Base-by-base conservation (phyloP, 2,113 vertebrate genomes). In the Stegostoma tigrinum region DNA sequence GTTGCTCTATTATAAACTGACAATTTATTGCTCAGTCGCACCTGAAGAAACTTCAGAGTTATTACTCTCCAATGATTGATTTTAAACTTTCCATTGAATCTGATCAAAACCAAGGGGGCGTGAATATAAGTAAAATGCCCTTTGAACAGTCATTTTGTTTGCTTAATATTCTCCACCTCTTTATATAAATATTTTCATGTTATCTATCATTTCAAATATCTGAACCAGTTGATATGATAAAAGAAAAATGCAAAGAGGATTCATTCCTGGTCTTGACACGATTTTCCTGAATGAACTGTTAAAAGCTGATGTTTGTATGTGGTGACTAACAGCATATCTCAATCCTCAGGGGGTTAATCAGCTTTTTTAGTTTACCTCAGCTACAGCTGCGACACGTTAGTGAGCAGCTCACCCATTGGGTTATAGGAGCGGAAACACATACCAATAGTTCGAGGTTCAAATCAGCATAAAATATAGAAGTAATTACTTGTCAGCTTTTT, bases 401-500 rank as follows among this genome's bases (percentile, higher is more conserved):
- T 52, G 45, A 23, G 27, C 68, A 95, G 4, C 45, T 72, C 24
- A 52, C 67, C 68, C 67, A 72, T 45, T 95, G 94, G 94, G 68
- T 72, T 27, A 48, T 14, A 72, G 34, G 67, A 45, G 94, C 68
- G 68, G 94, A 72, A 95, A 95, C 67, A 52, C 27, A 72, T 75
- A 75, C 52, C 94, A 34, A 34, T 72, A 70, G 67, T 95, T 95
- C 24, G 68, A 95, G 94, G 68, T 95, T 75, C 94, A 70, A 95
- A 95, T 72, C 68, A 34, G 45, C 38, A 24, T 75, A 72, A 95
- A 95, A 95, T 75, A 72, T 72, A 72, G 68, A 95, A 70, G 67
- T 94, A 94, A 34, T 52, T 95, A 27, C 68, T 72, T 95, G 94
- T 95, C 68, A 72, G 94, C 45, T 72, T 95, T 95, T 75, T 52